Evolutionary conservation across 1,140 invertebrate species (phyloP).

Genomic region (Atta texana): DNA sequence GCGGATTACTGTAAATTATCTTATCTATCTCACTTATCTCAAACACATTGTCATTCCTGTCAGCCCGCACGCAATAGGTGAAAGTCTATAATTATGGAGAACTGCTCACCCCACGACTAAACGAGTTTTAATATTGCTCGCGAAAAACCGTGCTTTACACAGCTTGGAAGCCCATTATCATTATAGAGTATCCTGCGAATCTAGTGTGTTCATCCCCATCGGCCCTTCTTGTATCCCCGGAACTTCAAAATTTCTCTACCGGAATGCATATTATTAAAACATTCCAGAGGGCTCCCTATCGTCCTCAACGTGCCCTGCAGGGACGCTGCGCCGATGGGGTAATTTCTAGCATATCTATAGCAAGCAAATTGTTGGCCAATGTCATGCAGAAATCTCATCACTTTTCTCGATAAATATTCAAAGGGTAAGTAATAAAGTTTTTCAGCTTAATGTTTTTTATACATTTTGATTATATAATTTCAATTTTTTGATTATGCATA

Average conservation of each 20-base stretch:
- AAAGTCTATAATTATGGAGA: conserved; percentile 53
- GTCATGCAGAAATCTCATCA: background rate
- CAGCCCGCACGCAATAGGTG: conserved; percentile 48
- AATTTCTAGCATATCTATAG: conserved; percentile 78
- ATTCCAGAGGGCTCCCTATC: conserved; percentile 75
- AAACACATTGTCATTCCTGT: conserved; percentile 54
- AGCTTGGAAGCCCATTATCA: conserved; percentile 11
- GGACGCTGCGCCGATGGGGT: conserved; percentile 64
- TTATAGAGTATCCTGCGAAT: conserved; percentile 36
- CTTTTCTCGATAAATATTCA: background rate
- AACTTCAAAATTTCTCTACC: conserved; percentile 69
- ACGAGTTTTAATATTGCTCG: conserved; percentile 43
- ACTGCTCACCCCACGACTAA: conserved; percentile 25
- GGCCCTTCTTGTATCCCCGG: conserved; percentile 33
- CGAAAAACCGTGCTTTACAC: conserved; percentile 27
- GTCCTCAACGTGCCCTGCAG: conserved; percentile 41
- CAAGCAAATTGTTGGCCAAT: conserved; percentile 76
- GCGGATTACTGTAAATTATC: conserved; percentile 53
- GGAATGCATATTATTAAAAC: conserved; percentile 82
- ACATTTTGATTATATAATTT: background rate
- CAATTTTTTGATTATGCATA: background rate
- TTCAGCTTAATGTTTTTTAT: background rate
- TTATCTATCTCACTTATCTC: conserved; percentile 57
- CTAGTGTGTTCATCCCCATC: conserved; percentile 36
- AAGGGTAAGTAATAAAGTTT: background rate